Percentiles rank a stretch among this genome's conserved stretches.
phyloP scores from a whole-genome alignment of 2,797 vertebrate species.

The Leucoraja ocellata region DNA sequence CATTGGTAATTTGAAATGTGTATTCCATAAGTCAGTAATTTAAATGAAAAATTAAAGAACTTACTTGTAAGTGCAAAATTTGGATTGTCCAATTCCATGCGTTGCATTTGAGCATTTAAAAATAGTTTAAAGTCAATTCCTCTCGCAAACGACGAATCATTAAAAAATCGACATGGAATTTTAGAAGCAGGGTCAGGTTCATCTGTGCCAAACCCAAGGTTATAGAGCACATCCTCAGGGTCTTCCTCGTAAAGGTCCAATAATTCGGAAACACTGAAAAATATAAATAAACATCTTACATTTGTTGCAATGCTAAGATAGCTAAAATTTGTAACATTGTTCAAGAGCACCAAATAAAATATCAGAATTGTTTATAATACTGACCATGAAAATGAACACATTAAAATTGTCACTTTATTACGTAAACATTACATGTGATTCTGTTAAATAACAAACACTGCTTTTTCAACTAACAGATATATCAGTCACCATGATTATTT shows the following conservation, averaged over 20 bases:
- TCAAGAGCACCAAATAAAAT: neutral
- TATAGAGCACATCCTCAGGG: conserved; percentile 90
- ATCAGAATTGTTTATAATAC: neutral
- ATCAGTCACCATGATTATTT: neutral
- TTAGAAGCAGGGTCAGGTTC: conserved; percentile 88
- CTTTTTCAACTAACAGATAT: neutral
- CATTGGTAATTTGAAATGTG: neutral
- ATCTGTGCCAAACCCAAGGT: conserved; percentile 91
- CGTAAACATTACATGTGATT: neutral
- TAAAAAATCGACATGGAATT: conserved; percentile 91
- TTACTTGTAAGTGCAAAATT: conserved; percentile 94
- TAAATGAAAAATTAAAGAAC: conserved; percentile 46
- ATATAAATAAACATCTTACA: neutral
- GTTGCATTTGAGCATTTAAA: conserved; percentile 87
- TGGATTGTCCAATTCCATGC: conserved; percentile 93
- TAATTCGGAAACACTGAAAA: conserved; percentile 82
- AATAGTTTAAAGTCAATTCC: conserved; percentile 98
- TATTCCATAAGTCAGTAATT: neutral
- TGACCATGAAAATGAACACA: neutral
- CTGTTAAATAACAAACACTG: neutral
- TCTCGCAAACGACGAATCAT: conserved; percentile 69
- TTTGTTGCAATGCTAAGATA: neutral
- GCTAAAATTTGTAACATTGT: neutral
- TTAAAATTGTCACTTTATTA: neutral
- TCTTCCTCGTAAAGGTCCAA: conserved; percentile 94